Conservation (phyloP, 2,113 vertebrate genomes). For the Phaetusa simplex region DNA sequence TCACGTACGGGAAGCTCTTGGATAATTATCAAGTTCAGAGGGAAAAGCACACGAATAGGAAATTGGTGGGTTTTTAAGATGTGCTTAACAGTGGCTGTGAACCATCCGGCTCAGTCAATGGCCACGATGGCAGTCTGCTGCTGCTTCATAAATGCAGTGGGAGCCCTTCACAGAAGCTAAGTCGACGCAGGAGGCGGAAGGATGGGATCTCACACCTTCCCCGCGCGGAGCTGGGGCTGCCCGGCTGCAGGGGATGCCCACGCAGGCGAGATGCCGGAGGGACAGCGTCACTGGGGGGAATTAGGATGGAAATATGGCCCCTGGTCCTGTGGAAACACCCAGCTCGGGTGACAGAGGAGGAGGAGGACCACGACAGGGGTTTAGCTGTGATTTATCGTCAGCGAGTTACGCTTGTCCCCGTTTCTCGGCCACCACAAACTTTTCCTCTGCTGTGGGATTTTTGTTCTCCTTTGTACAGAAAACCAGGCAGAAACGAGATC, state of each 20-base stretch:
- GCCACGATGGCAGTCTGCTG: neutral
- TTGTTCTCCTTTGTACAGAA: neutral
- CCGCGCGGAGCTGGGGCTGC: neutral
- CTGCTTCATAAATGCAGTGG: neutral
- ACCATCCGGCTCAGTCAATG: neutral
- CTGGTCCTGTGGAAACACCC: neutral
- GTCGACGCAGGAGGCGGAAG: neutral
- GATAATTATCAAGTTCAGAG: neutral
- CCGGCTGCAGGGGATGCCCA: neutral
- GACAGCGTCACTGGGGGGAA: fast-evolving
- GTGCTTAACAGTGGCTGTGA: neutral
- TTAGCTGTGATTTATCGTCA: neutral
- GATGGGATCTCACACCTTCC: neutral
- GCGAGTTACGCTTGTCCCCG: neutral
- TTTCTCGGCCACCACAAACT: neutral
- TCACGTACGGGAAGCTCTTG: neutral
- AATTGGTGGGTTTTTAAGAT: neutral
- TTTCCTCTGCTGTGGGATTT: neutral
- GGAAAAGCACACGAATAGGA: neutral
- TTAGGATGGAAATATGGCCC: neutral
- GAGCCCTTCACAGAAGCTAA: neutral
- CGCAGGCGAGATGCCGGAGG: fast-evolving
- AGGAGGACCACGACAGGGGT: no score
- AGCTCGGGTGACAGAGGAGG: neutral
- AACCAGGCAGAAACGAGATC: neutral